Base-by-base conservation (phyloP, 2,113 vertebrate species). In the Oryzias curvinotus region DNA sequence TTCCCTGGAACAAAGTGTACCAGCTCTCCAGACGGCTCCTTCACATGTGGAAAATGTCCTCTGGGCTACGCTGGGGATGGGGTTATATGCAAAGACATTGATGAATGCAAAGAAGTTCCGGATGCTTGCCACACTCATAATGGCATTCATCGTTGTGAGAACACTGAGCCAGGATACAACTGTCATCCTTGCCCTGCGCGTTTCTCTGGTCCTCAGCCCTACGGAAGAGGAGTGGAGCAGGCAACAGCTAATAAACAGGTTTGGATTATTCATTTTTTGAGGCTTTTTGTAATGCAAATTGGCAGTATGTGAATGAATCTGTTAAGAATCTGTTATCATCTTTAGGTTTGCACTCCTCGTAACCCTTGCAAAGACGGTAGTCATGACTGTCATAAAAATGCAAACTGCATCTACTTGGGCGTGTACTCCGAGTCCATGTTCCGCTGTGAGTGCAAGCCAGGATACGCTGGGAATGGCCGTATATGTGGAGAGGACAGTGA, bases 401-500 rank as follows among this genome's bases (percentile, higher is more conserved):
- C 97, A 85, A 96, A 94, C 74, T 99, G 97, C 81, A 95, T 96
- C 85, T 99, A 99, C 85, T 92, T 99, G 85, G 96, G 97, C 44
- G 89, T 96, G 77, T 98, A 92, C 86, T 95, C 94, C 0, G 97
- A 99, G 42, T 92, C 95, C 66, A 96, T 99, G 97, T 98, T 91
- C 90, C 96, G 95, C 62, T 99, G 97, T 5, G 96, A 99, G 84
- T 99, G 97, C 88, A 97, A 89, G 82, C 97, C 97, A 18, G 97
- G 97, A 19, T 99, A 97, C 13, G 97, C 97, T 0, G 97, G 97
- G 46, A 98, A 99, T 0, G 97, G 97, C 46, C 89, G 91, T 26
- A 98, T 99, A 77, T 99, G 97, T 0, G 96, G 96, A 71, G 97
- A 97, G 86, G 97, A 99, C 79, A 94, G 88, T 4, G 97, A 99